Evolutionary conservation across 1,140 invertebrate species (phyloP).

Genomic region (Drosophila rhopaloa): DNA sequence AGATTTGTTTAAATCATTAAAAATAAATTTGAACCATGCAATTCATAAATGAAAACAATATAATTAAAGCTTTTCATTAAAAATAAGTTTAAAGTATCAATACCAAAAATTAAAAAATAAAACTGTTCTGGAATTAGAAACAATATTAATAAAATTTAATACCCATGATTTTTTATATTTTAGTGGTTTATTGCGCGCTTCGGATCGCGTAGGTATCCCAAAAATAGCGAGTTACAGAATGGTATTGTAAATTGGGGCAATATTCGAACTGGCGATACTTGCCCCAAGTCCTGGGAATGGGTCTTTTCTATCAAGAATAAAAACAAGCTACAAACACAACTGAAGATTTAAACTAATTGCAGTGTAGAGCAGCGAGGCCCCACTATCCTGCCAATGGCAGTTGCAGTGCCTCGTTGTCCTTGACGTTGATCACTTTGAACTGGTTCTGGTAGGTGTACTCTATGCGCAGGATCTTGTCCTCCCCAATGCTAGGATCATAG

Average conservation of each 20-base stretch:
- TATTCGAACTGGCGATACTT: slow-evolving; percentile 10
- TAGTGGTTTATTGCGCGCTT: slow-evolving; percentile 22
- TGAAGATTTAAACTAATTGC: slow-evolving; percentile 71
- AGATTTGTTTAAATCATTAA: neutral
- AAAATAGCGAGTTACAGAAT: slow-evolving; percentile 30
- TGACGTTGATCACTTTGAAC: slow-evolving; percentile 91
- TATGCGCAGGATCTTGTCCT: slow-evolving; percentile 95
- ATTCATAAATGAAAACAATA: neutral
- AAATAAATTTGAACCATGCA: neutral
- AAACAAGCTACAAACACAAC: slow-evolving; percentile 75
- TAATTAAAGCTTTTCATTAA: neutral
- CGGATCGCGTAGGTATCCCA: slow-evolving; percentile 20
- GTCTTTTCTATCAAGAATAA: slow-evolving; percentile 60
- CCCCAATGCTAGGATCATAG: slow-evolving; percentile 97
- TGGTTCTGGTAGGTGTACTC: slow-evolving; percentile 94
- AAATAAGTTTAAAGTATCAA: too few relatives aligned
- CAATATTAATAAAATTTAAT: neutral
- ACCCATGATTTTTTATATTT: slow-evolving; percentile 4
- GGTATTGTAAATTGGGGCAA: slow-evolving; percentile 32
- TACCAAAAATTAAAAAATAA: too few relatives aligned
- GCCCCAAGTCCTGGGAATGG: slow-evolving; percentile 42
- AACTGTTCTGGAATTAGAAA: too few relatives aligned
- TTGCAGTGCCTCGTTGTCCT: slow-evolving; percentile 91
- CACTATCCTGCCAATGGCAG: slow-evolving; percentile 91
- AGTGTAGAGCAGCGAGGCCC: slow-evolving; percentile 4